Conservation (phyloP, 92 coral and sea anemone species). For the Palythoa heliodiscus region DNA sequence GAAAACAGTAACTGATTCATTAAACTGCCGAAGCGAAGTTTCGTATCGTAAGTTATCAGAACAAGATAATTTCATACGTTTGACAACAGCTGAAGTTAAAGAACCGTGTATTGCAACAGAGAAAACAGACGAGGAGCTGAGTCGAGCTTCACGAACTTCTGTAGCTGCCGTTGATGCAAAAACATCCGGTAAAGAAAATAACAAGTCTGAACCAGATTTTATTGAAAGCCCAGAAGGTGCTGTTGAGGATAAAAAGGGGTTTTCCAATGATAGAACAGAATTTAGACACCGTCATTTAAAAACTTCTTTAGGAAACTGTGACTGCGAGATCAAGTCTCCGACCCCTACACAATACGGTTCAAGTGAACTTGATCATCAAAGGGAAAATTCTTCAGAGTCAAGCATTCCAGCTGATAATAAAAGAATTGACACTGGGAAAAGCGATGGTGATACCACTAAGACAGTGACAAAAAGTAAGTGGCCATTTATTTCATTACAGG, state of each 20-base stretch:
- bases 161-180: neutral
- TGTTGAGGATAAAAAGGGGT: conserved; percentile 6
- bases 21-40: neutral
- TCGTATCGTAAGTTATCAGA: neutral
- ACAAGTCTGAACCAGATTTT: neutral
- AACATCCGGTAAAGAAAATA: neutral
- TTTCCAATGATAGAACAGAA: conserved; percentile 48
- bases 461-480: conserved; percentile 10
- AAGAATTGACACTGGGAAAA: neutral
- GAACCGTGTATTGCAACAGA: neutral
- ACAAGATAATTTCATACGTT: neutral
- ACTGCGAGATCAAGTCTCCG: conserved; percentile 13
- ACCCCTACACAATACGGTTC: neutral
- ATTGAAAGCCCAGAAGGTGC: neutral
- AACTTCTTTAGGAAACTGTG: conserved; percentile 12
- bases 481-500: no score
- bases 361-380: neutral
- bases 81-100: neutral
- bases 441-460: neutral
- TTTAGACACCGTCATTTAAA: conserved; percentile 58
- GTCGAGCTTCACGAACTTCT: neutral
- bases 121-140: neutral
- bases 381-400: neutral
- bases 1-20: neutral
- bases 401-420: neutral